Percentiles rank a stretch among this genome's conserved stretches.
Conservation (phyloP, 2,797 vertebrate genomes). For the Ctenochaetus hawaiiensis region DNA sequence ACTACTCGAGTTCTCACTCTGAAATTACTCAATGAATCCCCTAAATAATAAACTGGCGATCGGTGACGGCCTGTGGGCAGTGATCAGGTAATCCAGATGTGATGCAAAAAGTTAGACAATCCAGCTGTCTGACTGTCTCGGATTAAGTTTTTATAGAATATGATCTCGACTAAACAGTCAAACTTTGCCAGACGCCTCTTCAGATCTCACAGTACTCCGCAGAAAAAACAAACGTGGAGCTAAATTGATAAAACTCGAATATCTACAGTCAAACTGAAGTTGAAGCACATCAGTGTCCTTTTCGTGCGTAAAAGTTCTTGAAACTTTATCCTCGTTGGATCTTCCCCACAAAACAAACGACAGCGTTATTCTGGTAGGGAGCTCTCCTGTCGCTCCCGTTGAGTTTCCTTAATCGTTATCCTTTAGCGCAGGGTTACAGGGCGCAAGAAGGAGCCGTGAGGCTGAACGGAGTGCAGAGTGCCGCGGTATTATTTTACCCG, state of each 20-base stretch:
- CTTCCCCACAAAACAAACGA: constrained; percentile 11
- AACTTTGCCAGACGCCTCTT: constrained; percentile 39
- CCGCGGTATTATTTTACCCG: constrained; percentile 85
- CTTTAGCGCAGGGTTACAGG: constrained; percentile 51
- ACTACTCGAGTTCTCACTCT: constrained; percentile 28
- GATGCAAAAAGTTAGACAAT: constrained; percentile 39
- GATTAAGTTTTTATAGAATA: neutral
- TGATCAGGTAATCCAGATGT: constrained; percentile 69
- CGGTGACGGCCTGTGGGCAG: constrained; percentile 9
- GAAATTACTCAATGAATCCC: constrained; percentile 18
- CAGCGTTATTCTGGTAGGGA: constrained; percentile 26
- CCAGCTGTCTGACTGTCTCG: constrained; percentile 41
- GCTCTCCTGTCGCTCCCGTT: constrained; percentile 51
- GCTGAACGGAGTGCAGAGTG: constrained; percentile 78
- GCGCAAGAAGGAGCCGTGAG: constrained; percentile 65
- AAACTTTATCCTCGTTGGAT: constrained; percentile 63
- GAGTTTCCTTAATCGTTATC: constrained; percentile 73
- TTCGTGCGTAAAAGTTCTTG: constrained; percentile 59
- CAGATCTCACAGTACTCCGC: constrained; percentile 43
- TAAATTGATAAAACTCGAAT: constrained; percentile 33
- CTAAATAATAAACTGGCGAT: constrained; percentile 10
- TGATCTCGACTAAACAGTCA: constrained; percentile 28
- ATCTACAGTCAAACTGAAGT: constrained; percentile 35
- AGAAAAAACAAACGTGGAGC: constrained; percentile 10
- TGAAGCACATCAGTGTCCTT: constrained; percentile 49